Conservation (phyloP, 2,888 invertebrate genomes). For the Spodoptera littoralis region DNA sequence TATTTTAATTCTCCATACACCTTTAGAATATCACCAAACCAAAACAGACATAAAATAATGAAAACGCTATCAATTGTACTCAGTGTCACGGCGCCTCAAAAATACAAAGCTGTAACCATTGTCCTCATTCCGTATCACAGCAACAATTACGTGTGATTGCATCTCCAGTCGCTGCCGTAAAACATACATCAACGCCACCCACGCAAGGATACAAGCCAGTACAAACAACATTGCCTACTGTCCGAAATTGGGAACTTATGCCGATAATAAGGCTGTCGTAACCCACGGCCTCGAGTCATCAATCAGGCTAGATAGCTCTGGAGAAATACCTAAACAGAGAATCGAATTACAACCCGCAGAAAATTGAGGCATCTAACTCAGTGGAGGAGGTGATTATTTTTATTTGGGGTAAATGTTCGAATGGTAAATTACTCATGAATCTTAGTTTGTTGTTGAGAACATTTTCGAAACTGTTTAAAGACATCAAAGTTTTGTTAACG, state of each 20-base stretch:
- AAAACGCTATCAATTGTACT: too few relatives aligned
- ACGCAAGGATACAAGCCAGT: background rate
- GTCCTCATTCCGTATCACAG: background rate
- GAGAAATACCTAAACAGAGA: slow-evolving; percentile 47
- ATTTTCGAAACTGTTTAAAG: background rate
- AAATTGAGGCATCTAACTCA: slow-evolving; percentile 27
- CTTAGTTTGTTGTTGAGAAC: background rate
- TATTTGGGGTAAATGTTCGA: slow-evolving; percentile 16
- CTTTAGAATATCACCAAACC: too few relatives aligned
- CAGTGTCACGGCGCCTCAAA: too few relatives aligned
- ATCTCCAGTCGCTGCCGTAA: background rate
- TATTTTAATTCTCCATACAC: too few relatives aligned
- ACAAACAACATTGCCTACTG: slow-evolving; percentile 22
- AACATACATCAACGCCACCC: background rate
- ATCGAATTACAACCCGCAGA: slow-evolving; percentile 44
- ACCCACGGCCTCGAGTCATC: slow-evolving; percentile 34
- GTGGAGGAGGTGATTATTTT: slow-evolving; percentile 29
- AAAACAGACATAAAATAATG: too few relatives aligned
- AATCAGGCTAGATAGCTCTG: slow-evolving; percentile 46
- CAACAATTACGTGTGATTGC: slow-evolving; percentile 10
- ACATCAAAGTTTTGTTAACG: too few relatives aligned
- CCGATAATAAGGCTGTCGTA: slow-evolving; percentile 37
- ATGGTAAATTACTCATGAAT: slow-evolving; percentile 15
- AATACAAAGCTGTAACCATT: background rate
- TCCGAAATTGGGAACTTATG: slow-evolving; percentile 37